Conservation (phyloP, 2,888 invertebrate species). For the Napeogenes inachia region DNA sequence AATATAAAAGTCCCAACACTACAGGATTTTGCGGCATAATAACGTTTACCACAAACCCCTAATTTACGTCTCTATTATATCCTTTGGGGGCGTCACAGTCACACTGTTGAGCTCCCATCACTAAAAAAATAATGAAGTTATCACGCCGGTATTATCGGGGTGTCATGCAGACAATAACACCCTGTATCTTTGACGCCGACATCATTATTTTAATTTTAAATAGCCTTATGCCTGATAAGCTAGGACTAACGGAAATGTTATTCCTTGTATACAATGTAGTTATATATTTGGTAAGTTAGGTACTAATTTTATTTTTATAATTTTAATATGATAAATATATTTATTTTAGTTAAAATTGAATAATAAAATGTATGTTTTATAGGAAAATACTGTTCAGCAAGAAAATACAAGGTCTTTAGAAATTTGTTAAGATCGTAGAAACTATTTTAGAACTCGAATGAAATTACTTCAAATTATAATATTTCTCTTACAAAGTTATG, state of each 20-base stretch:
- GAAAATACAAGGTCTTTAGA: too few species aligned
- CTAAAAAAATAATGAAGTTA: slow-evolving; percentile 61
- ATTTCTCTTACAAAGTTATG: too few species aligned
- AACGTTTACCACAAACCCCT: slow-evolving; percentile 45
- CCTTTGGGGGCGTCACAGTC: slow-evolving; percentile 51
- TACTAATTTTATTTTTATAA: too few species aligned
- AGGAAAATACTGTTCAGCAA: too few species aligned
- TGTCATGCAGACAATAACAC: slow-evolving; percentile 11
- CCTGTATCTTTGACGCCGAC: slow-evolving; percentile 2
- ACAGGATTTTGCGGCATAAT: slow-evolving; percentile 19
- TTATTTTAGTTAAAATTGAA: too few species aligned
- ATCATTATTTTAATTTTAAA: slow-evolving; percentile 7
- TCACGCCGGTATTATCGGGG: slow-evolving; percentile 38
- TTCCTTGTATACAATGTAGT: slow-evolving; percentile 5
- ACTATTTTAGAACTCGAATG: too few species aligned
- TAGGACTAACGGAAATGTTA: too few species aligned
- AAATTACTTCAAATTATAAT: too few species aligned
- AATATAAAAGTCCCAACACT: slow-evolving; percentile 10
- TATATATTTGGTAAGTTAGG: too few species aligned
- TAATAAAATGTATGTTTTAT: too few species aligned
- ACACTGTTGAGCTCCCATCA: slow-evolving; percentile 35
- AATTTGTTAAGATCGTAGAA: too few species aligned
- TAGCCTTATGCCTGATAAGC: background rate
- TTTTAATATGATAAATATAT: too few species aligned
- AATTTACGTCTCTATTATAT: slow-evolving; percentile 61